Conservation (phyloP, 2,888 invertebrate genomes). For the Drosophila aldrichi region DNA sequence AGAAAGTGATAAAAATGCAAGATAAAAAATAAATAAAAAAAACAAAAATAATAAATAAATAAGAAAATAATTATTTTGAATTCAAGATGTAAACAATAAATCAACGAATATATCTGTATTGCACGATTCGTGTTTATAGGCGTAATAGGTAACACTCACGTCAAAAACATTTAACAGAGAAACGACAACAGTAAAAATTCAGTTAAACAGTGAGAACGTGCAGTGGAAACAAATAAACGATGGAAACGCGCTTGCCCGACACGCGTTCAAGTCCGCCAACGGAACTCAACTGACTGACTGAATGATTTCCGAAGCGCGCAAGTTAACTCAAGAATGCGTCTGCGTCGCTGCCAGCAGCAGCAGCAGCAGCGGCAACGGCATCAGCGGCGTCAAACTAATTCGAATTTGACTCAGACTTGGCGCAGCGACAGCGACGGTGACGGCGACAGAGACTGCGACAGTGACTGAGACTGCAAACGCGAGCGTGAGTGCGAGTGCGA, state of each 20-base stretch:
- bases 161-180: conserved; percentile 56
- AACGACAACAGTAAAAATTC: conserved; percentile 23
- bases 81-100: conserved; percentile 16
- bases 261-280: conserved; percentile 74
- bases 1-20: neutral
- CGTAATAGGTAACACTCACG: conserved; percentile 53
- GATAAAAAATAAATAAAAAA: neutral
- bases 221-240: conserved; percentile 7
- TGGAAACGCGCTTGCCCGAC: conserved; percentile 20
- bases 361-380: neutral
- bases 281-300: conserved; percentile 73
- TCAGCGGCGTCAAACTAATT: neutral
- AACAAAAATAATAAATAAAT: neutral
- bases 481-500: conserved; percentile 10
- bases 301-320: conserved; percentile 65
- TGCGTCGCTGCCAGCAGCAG: conserved; percentile 4
- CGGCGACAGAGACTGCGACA: neutral
- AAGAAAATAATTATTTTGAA: neutral
- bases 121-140: neutral
- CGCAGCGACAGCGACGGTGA: neutral
- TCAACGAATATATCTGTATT: neutral
- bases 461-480: neutral
- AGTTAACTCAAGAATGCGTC: conserved; percentile 46
- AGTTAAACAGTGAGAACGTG: conserved; percentile 3
- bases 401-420: conserved; percentile 18